Evolutionary conservation across 2,888 invertebrate genomes (phyloP), one percentile per base, ranked within the genome.

Genomic region (Drosophila pegasa): DNA sequence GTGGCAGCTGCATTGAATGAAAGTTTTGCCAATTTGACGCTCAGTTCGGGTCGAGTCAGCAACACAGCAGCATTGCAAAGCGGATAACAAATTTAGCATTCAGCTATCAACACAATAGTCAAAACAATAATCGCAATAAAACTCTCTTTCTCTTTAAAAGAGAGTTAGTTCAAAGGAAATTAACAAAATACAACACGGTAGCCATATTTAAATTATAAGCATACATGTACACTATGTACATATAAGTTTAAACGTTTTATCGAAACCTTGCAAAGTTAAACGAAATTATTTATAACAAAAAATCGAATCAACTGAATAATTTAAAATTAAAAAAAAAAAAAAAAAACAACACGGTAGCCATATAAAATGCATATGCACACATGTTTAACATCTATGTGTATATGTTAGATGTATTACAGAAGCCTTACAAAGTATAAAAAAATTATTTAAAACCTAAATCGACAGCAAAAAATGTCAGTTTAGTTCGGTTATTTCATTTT

Each of bases 21-120:
- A 89, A 86, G 85, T 79, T 84, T 83, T 80, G 79, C 71, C 78
- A 89, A 77, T 90, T 88, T 83, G 83, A 85, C 77, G 87, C 87
- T 91, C 91, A 91, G 91, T 91, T 91, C 90, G 90, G 89, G 88
- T 90, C 92, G 91, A 89, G 91, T 90, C 91, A 90, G 91, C 92
- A 90, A 90, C 88, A 89, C 81, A 91, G 88, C 85, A 91, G 83
- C 91, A 92, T 81, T 71, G 78, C 72, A 74, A 83, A 89, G 78
- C 84, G 83, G 78, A 86, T 67, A 51, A 62, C 65, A 71, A 55
- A 51, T 58, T 61, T 56, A 59, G 45, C 38, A 68, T 41, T 40
- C 29, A 41, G 31, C 27, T 41, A 33, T 16, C 59, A 68, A 27
- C 58, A 33, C 22, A 65, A 45, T 14, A 67, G 48, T 50, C 71